Evolutionary conservation across 2,797 vertebrate genomes (phyloP), one percentile per base, ranked within the genome.

Genomic region (Hapalemur alaotrensis): DNA sequence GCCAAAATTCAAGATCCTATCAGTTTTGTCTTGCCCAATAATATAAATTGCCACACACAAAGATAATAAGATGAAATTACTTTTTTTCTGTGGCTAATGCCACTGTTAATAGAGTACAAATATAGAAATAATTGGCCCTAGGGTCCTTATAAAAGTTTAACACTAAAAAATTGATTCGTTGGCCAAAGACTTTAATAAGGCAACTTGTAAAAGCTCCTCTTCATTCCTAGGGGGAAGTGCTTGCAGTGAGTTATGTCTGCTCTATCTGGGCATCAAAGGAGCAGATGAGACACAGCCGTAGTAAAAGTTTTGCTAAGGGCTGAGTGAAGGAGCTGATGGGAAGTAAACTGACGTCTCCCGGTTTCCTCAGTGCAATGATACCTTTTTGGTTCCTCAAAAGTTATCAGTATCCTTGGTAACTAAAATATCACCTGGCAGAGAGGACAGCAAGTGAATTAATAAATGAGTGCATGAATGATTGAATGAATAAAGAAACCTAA

Each of bases 131-230:
- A 76, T 57, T 90, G 61, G 32, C 25, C 83, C 22, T 75, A 13
- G 65, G n/a, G 30, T 59, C 22, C 54, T 85, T 73, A 93, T 75
- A 72, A 84, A 96, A 95, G 30, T 84, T 89, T 92, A 87, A 82
- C 38, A 67, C 50, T 96, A 85, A 93, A 95, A 84, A 91, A 93
- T 38, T 86, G 87, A 88, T 70, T 73, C 72, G n/a, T 89, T 38
- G 35, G 41, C 59, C 67, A 78, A 43, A 89, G 63, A 50, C 30
- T 95, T 95, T 41, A 73, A 93, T 73, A 84, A 92, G 38, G 35
- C 50, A 91, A 79, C 48, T 91, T 63, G 12, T 46, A 38, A 97
- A 88, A n/a, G 25, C 6, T 59, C 13, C 50, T 93, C 79, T 93
- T 91, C 50, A 89, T 93, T 75, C 59, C 32, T 54, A 82, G 73